Percentiles rank a stretch among this genome's conserved stretches.
Conservation (phyloP, 1,140 invertebrate genomes). For the Drusus annulatus region DNA sequence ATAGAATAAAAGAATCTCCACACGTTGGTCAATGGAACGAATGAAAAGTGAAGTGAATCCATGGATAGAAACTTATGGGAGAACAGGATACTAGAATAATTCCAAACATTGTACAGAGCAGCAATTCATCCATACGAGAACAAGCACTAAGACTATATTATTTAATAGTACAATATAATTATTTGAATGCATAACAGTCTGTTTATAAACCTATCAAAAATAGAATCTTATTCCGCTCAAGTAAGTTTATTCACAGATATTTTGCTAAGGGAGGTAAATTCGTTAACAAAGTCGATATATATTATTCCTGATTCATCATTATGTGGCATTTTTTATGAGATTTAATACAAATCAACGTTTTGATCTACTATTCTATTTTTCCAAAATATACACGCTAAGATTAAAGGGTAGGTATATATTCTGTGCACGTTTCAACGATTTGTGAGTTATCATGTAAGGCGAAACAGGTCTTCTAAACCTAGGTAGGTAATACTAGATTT, state of each 20-base stretch:
- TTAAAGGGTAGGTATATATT: conserved; percentile 13
- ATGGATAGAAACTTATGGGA: too few species aligned
- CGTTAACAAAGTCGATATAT: conserved; percentile 42
- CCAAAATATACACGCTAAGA: conserved; percentile 22
- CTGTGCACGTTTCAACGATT: conserved; percentile 19
- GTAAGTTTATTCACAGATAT: conserved; percentile 52
- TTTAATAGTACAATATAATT: conserved; percentile 4
- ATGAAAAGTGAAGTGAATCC: too few species aligned
- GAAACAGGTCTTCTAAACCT: conserved; percentile 21
- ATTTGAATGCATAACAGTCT: conserved; percentile 47
- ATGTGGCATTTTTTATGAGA: conserved; percentile 36
- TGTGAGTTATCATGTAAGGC: conserved; percentile 31
- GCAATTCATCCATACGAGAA: background rate
- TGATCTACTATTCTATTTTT: conserved; percentile 16
- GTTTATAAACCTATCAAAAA: conserved; percentile 59
- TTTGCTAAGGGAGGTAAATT: conserved; percentile 52
- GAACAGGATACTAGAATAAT: conserved; percentile 7
- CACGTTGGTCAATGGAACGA: too few species aligned
- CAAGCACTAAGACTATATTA: conserved; percentile 15
- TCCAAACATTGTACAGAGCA: background rate
- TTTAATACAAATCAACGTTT: conserved; percentile 29
- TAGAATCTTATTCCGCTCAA: conserved; percentile 51
- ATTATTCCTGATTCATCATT: conserved; percentile 34
- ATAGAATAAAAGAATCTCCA: too few species aligned
- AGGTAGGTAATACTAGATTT: background rate